Evolutionary conservation across 2,113 vertebrate species (phyloP).

Genomic region (Prunella fulvescens): DNA sequence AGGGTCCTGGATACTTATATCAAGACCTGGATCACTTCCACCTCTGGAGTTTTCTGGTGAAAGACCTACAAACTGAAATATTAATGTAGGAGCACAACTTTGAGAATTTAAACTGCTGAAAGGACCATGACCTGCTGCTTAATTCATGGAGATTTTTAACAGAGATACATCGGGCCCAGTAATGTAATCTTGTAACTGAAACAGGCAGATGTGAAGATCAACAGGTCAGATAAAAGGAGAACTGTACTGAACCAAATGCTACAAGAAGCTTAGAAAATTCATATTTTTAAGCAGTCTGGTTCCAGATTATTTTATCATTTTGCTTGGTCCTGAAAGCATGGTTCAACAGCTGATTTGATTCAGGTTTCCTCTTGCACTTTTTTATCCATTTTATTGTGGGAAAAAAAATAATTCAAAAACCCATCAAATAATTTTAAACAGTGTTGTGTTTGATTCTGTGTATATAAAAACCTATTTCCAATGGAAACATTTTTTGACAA

Average conservation of each 20-base stretch:
- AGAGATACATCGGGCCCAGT: neutral
- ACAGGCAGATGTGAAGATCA: neutral
- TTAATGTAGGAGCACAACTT: neutral
- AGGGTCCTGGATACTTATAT: neutral
- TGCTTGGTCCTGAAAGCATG: neutral
- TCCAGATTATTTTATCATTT: neutral
- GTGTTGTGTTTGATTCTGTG: neutral
- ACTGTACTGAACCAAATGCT: neutral
- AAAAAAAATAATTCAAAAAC: accelerated
- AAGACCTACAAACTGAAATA: neutral
- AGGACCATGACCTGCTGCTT: neutral
- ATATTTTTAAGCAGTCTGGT: neutral
- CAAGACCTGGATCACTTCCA: neutral
- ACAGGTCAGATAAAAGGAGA: neutral
- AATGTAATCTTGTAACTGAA: neutral
- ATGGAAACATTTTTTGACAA: neutral
- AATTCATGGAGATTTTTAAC: neutral
- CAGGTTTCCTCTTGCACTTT: neutral
- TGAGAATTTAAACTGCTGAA: neutral
- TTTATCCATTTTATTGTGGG: neutral
- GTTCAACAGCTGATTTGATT: neutral
- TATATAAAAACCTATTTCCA: neutral
- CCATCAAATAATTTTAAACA: neutral
- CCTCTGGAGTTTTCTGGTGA: neutral
- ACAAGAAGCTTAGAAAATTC: neutral